Base-by-base conservation (phyloP, 2,797 vertebrate species). In the Pampus argenteus region DNA sequence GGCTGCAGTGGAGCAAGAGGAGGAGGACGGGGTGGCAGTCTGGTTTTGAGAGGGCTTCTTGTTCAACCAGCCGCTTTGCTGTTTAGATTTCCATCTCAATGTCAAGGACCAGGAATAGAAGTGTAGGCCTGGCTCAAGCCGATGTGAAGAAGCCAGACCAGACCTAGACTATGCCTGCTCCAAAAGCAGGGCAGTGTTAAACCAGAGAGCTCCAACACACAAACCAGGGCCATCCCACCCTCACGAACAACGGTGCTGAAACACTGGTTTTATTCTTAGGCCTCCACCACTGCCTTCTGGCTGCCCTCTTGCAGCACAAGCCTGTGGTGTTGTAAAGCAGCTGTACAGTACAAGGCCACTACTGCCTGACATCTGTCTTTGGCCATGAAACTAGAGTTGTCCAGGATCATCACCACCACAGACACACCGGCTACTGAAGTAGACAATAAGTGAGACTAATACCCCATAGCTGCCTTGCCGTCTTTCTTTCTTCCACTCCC, bases 71-170 rank as follows among this genome's bases (percentile, higher is more conserved):
- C 76, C 80, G 40, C 67, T 71, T 18, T 3, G 20, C 85, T 92
- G 80, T 93, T 94, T 94, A 68, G 86, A 92, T 94, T 94, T 93
- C 88, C 89, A 92, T 91, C 72, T 91, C 76, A 91, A 85, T 84
- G 84, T 86, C 86, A 88, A 76, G 59, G 31, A 82, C 82, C 84
- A 84, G 88, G 79, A 93, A 93, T 89, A 91, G 89, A 88, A 84
- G 64, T 72, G 34, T 68, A 74, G 82, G 77, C 76, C 58, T 40
- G 63, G 50, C 23, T 55, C 50, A 60, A 63, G 67, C 42, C 45
- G 62, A 66, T 38, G 47, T 29, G 49, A 73, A 74, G 44, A 76
- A 75, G 64, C 74, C 66, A 64, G 58, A 71, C 78, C 66, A 72
- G 49, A 74, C 40, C 48, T 42, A 38, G 59, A 65, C 70, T 51